Conservation (phyloP, 1,140 invertebrate species). For the Anastrepha ludens region DNA sequence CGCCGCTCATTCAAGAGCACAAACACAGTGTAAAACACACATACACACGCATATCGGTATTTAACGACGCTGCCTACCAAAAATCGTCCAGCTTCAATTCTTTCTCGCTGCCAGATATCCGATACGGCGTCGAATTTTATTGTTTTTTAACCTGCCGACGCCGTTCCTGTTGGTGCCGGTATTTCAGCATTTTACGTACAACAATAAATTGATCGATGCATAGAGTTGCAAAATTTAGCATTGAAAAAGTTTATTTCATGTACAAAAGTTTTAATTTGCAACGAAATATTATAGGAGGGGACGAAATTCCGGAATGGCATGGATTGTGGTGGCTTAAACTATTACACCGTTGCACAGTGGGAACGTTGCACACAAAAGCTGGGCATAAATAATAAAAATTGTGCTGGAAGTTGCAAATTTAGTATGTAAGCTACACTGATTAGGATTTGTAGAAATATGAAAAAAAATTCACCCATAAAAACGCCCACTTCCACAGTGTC, state of each 20-base stretch:
- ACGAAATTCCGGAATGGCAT: too few relatives aligned
- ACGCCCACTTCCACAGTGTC: too few relatives aligned
- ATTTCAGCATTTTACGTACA: background rate
- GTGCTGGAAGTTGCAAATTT: too few relatives aligned
- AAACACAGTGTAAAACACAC: background rate
- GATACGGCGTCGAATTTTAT: background rate
- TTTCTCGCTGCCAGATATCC: background rate
- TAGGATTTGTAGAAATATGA: too few relatives aligned
- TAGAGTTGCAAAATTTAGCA: background rate
- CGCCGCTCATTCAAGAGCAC: background rate
- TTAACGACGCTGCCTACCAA: constrained; percentile 13
- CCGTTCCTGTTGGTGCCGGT: background rate
- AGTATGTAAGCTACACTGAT: too few relatives aligned
- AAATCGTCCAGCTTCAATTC: background rate
- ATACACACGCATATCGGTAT: background rate
- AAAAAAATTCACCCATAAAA: too few relatives aligned
- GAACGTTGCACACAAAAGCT: too few relatives aligned
- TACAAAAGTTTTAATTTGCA: constrained; percentile 11
- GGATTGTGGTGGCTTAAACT: too few relatives aligned
- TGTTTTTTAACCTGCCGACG: background rate
- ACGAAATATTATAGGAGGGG: background rate
- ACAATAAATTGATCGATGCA: constrained; percentile 1
- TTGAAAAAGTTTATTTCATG: constrained; percentile 19
- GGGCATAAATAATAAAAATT: too few relatives aligned
- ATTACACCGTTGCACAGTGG: too few relatives aligned